Evolutionary conservation across 2,888 invertebrate species (phyloP).

Genomic region (Fragum fragum): DNA sequence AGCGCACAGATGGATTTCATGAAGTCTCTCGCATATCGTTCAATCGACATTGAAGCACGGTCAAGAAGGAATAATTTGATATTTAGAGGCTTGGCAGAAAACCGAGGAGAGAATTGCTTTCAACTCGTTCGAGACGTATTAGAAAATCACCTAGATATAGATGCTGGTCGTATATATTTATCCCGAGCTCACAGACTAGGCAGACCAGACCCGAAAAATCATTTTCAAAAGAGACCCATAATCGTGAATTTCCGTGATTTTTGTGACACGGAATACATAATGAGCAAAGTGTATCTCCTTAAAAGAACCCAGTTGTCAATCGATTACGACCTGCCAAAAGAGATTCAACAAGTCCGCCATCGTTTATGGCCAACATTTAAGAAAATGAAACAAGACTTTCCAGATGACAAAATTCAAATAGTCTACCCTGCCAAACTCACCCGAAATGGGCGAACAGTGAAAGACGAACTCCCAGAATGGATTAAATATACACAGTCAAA

Average conservation of each 20-base stretch:
- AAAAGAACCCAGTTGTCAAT: not conserved
- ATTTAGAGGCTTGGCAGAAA: not conserved
- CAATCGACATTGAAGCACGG: not conserved
- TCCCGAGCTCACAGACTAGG: constrained; percentile 1
- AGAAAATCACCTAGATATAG: not conserved
- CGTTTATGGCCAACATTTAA: too few relatives aligned
- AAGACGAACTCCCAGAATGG: too few relatives aligned
- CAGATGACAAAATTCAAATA: too few relatives aligned
- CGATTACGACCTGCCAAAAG: not conserved
- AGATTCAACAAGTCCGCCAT: too few relatives aligned
- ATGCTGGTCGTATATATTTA: not conserved
- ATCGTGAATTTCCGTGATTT: constrained; percentile 3
- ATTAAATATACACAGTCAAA: too few relatives aligned
- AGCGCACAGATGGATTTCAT: not conserved
- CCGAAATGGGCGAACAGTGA: too few relatives aligned
- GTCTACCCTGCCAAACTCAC: too few relatives aligned
- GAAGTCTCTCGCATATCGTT: not conserved
- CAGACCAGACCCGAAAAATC: not conserved
- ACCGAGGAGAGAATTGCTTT: not conserved
- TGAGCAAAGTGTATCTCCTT: not conserved
- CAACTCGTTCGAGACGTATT: not conserved
- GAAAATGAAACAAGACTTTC: too few relatives aligned
- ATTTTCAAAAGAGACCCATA: not conserved
- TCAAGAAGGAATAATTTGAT: not conserved
- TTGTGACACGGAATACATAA: not conserved